Evolutionary conservation across 2,797 vertebrate species (phyloP), one percentile per base, ranked within the genome.

Genomic region (Melanotaenia maccullochi): DNA sequence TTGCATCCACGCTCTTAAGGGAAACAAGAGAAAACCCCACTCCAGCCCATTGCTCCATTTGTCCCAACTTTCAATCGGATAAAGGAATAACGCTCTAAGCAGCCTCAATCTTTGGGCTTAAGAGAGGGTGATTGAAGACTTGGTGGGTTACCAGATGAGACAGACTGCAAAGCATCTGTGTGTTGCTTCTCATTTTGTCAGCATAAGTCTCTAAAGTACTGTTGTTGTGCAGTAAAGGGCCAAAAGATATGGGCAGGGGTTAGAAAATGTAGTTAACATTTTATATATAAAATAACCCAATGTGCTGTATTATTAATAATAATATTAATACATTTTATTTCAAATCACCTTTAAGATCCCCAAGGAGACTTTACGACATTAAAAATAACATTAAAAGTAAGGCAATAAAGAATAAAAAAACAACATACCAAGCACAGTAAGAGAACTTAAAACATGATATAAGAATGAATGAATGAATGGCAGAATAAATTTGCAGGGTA

Each of bases 11-110:
- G 42, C 84, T 82, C 55, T 84, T 79, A 52, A 58, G 72, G 78
- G 82, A 89, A 83, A 77, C 18, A 20, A 70, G 78, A 83, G 76
- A 74, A 74, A 88, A 88, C 72, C 81, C 73, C 78, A 62, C 75
- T 83, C 66, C 51, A 78, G 65, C 68, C 76, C 47, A 25, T 71
- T 65, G 49, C 73, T 78, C 75, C 65, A 75, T 87, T 86, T 85
- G 79, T 87, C 80, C 84, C 75, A 73, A 77, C 73, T 81, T 89
- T 84, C 78, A 84, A 55, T 86, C 38, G 67, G 87, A 87, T 86
- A 72, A 87, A 76, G 78, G 85, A 87, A 89, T 83, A 83, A 89
- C 65, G 70, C 75, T 75, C 71, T 52, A 69, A 84, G 78, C 73
- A 82, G 83, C 79, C 64, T 82, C 81, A 84, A 73, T 83, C 79